Base-by-base conservation (phyloP, 2,113 vertebrate species). In the Elachura formosa region DNA sequence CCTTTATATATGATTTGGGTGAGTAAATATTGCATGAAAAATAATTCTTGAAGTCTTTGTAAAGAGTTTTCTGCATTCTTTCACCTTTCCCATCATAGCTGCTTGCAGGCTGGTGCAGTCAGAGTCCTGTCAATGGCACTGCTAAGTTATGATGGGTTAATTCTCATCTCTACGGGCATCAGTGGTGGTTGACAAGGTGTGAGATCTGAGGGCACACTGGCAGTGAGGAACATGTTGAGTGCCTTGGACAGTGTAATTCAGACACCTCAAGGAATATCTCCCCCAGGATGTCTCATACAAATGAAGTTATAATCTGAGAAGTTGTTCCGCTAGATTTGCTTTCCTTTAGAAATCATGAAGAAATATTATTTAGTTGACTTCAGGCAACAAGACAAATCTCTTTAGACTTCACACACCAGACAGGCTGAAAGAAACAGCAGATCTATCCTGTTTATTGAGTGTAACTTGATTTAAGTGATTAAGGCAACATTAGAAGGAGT, bases 361-460 rank as follows among this genome's bases (percentile, higher is more conserved):
- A 95, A 95, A 80, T 36, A 69, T 67, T 66, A 67, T 77, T 43
- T 73, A 74, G 26, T 14, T 69, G 33, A 71, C 55, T 85, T 80
- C 64, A 83, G 72, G 34, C 14, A 66, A 55, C 3, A 49, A 26
- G 2, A 6, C 8, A 71, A 89, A 86, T 61, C 33, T 73, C 26
- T 66, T 90, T 54, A 34, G 40, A 62, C 23, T 52, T 58, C 29
- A 52, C 14, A 52, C 4, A 0, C 46, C 8, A 43, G 25, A 16
- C 41, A 51, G 34, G 14, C 29, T 80, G 34, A 76, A 82, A 41
- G 31, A 71, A 87, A 38, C 4, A 43, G 7, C 9, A 40, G 28
- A 64, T 11, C 23, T 56, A 6, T 45, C 19, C 13, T 85, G 5
- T 61, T 82, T 41, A 69, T 16, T 58, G 8, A 55, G 12, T 51